Base-by-base conservation (phyloP, 1,140 invertebrate genomes). In the Microvelia longipes region DNA sequence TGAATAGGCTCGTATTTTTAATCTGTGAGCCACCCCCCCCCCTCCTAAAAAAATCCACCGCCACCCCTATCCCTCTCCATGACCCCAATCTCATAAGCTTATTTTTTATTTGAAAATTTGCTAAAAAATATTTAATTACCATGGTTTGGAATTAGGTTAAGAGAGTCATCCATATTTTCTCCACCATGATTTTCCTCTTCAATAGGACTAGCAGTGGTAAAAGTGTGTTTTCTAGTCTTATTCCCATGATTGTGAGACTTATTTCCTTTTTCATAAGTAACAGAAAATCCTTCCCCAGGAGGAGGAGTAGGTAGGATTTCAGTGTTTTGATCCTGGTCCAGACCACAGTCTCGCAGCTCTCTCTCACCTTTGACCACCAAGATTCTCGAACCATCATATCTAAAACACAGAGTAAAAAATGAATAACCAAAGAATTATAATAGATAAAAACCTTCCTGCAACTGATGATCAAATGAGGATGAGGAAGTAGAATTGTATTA, bases 331-430 rank as follows among this genome's bases (percentile, higher is more conserved):
- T 71, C 68, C 70, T 91, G 86, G 71, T 90, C 78, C 70, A 91
- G 80, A 1, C 87, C 89, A 80, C 90, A 92, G 2, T 88, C 90
- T 71, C 86, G 83, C 25, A 92, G 79, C 76, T 87, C 86, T 71
- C 84, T 85, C 71, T 89, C 87, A 1, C 88, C 90, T 82, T 89
- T 87, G 0, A 91, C 88, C 1, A 92, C 87, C 70, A 92, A 80
- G 75, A 92, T 86, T 68, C 88, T 85, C 13, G 89, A 87, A 69
- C 90, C 90, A 74, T 87, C 82, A 79, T 80, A 85, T 73, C 84
- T 85, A n/a, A n/a, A n/a, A n/a, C n/a, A n/a, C n/a, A n/a, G n/a
- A n/a, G n/a, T n/a, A n/a, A 66, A 70, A 74, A 69, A 68, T 70
- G n/a, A 69, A 29, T 30, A 68, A 71, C 28, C 24, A 25, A 24